Conservation (phyloP, 2,797 vertebrate genomes). For the Cetoscarus ocellatus region DNA sequence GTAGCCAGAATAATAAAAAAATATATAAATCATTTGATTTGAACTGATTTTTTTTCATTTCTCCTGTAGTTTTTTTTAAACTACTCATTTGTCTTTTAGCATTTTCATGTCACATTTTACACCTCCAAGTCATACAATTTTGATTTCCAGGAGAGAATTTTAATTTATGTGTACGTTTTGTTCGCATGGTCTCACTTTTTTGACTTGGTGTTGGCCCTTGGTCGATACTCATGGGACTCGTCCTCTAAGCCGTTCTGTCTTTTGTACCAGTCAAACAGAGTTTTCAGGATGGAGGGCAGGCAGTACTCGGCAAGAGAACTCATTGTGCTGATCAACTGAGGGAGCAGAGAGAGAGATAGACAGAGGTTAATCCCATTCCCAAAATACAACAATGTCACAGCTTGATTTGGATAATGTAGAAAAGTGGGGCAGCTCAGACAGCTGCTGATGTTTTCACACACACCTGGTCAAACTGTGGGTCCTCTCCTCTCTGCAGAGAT, state of each 20-base stretch:
- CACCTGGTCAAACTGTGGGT: slow-evolving; percentile 98
- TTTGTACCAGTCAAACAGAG: slow-evolving; percentile 99
- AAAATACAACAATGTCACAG: not conserved
- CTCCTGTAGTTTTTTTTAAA: not conserved
- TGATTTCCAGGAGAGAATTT: not conserved
- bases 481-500: slow-evolving; percentile 98
- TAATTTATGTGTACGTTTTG: not conserved
- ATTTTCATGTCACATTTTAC: not conserved
- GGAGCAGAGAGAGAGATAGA: not conserved
- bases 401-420: not conserved
- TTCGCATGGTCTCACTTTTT: slow-evolving; percentile 88
- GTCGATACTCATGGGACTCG: slow-evolving; percentile 97
- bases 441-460: slow-evolving; percentile 44
- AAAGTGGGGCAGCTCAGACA: not conserved
- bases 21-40: no score
- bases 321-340: slow-evolving; percentile 96
- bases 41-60: not conserved
- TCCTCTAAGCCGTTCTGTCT: slow-evolving; percentile 98
- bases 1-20: no score
- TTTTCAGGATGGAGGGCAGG: slow-evolving; percentile 95
- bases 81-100: not conserved
- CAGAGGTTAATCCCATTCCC: slow-evolving; percentile 3
- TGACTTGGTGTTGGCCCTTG: slow-evolving; percentile 97
- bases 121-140: not conserved
- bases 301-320: slow-evolving; percentile 98